phyloP scores from a whole-genome alignment of 2,888 invertebrate species.

The Seira sanloemensis region DNA sequence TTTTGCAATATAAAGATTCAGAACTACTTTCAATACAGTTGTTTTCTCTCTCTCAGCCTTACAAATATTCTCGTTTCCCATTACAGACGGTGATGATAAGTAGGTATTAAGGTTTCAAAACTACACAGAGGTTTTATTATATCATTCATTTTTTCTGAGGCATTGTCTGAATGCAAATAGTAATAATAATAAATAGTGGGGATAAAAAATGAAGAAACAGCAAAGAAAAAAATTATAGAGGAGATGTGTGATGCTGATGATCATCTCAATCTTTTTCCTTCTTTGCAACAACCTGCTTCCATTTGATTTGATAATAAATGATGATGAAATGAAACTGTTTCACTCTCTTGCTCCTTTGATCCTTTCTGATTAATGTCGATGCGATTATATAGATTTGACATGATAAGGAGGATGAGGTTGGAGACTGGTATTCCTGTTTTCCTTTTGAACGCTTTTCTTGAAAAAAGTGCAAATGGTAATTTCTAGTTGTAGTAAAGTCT shows the following conservation, averaged over 20 bases:
- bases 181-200: not conserved
- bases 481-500: too few species aligned
- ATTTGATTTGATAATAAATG: constrained; percentile 49
- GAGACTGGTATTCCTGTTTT: not conserved
- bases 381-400: not conserved
- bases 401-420: not conserved
- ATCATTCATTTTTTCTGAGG: not conserved
- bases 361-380: not conserved
- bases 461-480: too few species aligned
- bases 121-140: not conserved
- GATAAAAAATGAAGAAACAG: not conserved
- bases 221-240: constrained; percentile 9
- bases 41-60: too few species aligned
- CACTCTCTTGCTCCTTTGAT: not conserved
- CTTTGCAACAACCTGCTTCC: constrained; percentile 55
- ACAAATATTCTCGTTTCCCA: constrained; percentile 24
- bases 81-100: constrained; percentile 21
- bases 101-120: constrained; percentile 41
- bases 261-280: constrained; percentile 26
- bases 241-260: not conserved
- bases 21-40: not conserved
- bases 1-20: not conserved
- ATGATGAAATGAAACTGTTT: constrained; percentile 38
- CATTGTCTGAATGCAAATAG: constrained; percentile 27
- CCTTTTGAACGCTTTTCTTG: too few species aligned